A percentile compares a stretch with the other conserved stretches of the same genome.
These are phyloP conservation scores for Leptobrachium ailaonicum DNA, from an alignment of 2,113 vertebrate genomes.

Conservation along the genomic window DNA sequence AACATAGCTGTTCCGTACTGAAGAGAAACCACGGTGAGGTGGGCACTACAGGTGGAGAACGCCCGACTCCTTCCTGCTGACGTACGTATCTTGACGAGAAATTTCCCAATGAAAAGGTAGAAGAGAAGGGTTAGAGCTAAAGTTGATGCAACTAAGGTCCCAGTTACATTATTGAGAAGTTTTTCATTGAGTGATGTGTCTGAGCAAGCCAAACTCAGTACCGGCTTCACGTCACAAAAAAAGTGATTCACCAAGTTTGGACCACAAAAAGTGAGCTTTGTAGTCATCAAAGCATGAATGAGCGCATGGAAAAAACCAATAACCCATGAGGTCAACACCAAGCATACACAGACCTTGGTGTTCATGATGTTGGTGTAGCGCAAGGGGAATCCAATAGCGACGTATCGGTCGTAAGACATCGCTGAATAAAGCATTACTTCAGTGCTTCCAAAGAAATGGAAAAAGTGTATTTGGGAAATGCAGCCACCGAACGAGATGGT, in stretches of 20 bases:
- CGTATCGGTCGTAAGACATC: slow-evolving; percentile 16
- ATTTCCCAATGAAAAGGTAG: slow-evolving; percentile 14
- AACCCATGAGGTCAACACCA: background rate
- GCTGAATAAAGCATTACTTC: background rate
- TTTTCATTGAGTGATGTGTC: slow-evolving; percentile 13
- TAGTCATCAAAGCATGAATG: background rate
- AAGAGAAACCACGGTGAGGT: slow-evolving; percentile 46
- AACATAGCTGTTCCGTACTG: slow-evolving; percentile 45
- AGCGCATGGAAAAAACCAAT: slow-evolving; percentile 1
- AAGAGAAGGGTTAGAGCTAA: slow-evolving; percentile 11
- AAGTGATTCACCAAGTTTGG: slow-evolving; percentile 21
- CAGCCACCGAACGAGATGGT: slow-evolving; percentile 12
- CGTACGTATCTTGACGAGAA: slow-evolving; percentile 9
- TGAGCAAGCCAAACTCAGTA: slow-evolving; percentile 12
- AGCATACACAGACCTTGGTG: background rate
- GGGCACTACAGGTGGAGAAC: slow-evolving; percentile 26
- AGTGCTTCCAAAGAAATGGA: slow-evolving; percentile 25
- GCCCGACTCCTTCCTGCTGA: slow-evolving; percentile 9
- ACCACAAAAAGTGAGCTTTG: slow-evolving; percentile 11
- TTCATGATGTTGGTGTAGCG: slow-evolving; percentile 14
- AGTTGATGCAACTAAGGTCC: background rate
- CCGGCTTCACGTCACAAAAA: slow-evolving; percentile 20
- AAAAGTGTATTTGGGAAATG: slow-evolving; percentile 23
- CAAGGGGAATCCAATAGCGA: slow-evolving; percentile 26
- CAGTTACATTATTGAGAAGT: background rate